These are phyloP conservation scores for Aphidoletes aphidimyza DNA, from an alignment of 2,888 invertebrate species.

Conservation along the genomic window DNA sequence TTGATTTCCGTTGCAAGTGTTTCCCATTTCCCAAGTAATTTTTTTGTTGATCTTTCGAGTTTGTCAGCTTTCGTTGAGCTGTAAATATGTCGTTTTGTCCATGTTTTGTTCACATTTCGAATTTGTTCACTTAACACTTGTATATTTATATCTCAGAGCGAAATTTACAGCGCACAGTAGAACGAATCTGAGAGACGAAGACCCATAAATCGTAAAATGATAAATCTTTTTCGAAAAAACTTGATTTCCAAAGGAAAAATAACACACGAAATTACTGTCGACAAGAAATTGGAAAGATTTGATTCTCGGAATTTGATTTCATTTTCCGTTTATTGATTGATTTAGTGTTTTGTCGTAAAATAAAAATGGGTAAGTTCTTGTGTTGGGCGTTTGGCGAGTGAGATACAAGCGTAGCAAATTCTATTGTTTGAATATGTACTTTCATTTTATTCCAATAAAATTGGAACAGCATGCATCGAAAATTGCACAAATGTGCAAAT, in stretches of 20 bases:
- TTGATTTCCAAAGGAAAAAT: neutral
- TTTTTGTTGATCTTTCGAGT: conserved; percentile 7
- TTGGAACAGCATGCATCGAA: too few species aligned
- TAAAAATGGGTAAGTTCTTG: neutral
- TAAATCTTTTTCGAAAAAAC: neutral
- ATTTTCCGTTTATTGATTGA: conserved; percentile 36
- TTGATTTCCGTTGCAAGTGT: conserved; percentile 51
- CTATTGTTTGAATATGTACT: neutral
- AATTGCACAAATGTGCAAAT: too few species aligned
- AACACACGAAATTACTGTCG: too few species aligned
- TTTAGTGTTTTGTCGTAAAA: neutral
- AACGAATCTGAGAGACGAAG: too few species aligned
- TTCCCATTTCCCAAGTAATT: conserved; percentile 14
- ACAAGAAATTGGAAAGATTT: neutral
- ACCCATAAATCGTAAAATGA: too few species aligned
- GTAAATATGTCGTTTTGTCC: too few species aligned
- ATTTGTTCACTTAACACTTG: conserved; percentile 36
- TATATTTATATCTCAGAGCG: too few species aligned
- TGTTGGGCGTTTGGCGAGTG: too few species aligned
- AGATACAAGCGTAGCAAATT: neutral
- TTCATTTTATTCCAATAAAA: neutral
- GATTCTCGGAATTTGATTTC: neutral
- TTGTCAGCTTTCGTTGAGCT: too few species aligned
- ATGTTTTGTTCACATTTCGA: neutral
- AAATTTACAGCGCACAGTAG: too few species aligned